These are phyloP conservation scores for Saguinus midas DNA, from an alignment of 2,113 vertebrate species.

Conservation along the genomic window DNA sequence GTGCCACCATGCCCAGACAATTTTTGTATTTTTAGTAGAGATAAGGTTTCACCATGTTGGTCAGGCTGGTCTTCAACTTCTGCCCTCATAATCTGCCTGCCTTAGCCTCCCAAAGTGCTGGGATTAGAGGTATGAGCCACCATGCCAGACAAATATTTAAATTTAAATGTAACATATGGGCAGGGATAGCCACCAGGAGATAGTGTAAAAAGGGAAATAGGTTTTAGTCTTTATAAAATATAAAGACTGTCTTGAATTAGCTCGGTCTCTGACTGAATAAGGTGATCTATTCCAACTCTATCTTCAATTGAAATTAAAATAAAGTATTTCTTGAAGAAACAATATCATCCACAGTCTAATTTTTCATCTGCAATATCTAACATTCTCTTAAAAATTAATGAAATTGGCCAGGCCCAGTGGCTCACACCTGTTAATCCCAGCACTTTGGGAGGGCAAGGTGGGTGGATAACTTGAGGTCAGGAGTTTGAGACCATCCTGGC, in stretches of 20 bases:
- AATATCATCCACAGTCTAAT: background rate
- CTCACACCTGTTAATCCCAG: too few species aligned
- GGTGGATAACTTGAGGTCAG: too few species aligned
- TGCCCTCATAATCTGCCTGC: too few species aligned
- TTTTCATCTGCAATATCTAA: background rate
- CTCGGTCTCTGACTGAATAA: background rate
- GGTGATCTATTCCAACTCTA: background rate
- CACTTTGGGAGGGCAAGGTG: too few species aligned
- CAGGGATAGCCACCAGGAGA: background rate
- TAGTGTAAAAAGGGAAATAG: background rate
- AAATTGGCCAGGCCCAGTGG: background rate
- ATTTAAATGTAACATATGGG: background rate
- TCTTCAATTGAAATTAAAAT: background rate
- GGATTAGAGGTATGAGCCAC: too few species aligned
- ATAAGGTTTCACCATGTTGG: too few species aligned
- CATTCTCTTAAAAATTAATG: constrained; percentile 9
- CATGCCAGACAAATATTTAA: background rate
- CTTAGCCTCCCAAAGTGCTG: too few species aligned
- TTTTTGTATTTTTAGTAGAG: too few species aligned
- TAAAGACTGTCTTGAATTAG: background rate
- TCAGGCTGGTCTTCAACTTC: too few species aligned
- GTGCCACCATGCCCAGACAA: too few species aligned
- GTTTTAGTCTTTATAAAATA: background rate
- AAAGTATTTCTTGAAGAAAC: constrained; percentile 17
- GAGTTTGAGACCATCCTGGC: too few species aligned